phyloP scores from a whole-genome alignment of 2,113 vertebrate genomes.

The Calidris pygmaea region DNA sequence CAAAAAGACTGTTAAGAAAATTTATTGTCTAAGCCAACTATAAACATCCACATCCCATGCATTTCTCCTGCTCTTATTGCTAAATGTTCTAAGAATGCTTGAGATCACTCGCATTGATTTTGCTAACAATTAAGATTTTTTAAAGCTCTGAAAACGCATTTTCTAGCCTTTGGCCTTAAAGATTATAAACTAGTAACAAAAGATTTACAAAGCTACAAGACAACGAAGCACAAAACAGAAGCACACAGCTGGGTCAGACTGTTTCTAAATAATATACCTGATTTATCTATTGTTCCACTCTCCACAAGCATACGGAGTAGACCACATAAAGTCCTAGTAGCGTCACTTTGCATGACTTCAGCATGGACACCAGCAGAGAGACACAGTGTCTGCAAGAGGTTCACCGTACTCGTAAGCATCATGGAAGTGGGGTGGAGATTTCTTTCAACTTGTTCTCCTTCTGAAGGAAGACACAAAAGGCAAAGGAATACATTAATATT shows the following conservation, averaged over 20 bases:
- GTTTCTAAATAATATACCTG: constrained; percentile 68
- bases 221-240: neutral
- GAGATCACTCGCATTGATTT: neutral
- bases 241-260: neutral
- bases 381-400: constrained; percentile 90
- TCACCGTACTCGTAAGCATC: constrained; percentile 92
- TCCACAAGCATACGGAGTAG: constrained; percentile 92
- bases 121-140: neutral
- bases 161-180: neutral
- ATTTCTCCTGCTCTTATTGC: neutral
- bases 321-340: constrained; percentile 90
- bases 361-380: constrained; percentile 92
- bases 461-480: constrained; percentile 68
- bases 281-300: constrained; percentile 89
- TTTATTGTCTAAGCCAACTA: neutral
- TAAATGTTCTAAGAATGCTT: neutral
- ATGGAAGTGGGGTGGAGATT: constrained; percentile 92
- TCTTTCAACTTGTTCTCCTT: constrained; percentile 87
- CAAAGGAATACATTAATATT: neutral
- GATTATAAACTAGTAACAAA: neutral
- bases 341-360: constrained; percentile 90
- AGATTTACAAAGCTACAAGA: neutral
- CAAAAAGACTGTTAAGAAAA: neutral
- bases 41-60: neutral
- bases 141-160: neutral